These are phyloP conservation scores for Pterobdella sp. DNA, from an alignment of 2,888 invertebrate genomes.

Conservation along the genomic window DNA sequence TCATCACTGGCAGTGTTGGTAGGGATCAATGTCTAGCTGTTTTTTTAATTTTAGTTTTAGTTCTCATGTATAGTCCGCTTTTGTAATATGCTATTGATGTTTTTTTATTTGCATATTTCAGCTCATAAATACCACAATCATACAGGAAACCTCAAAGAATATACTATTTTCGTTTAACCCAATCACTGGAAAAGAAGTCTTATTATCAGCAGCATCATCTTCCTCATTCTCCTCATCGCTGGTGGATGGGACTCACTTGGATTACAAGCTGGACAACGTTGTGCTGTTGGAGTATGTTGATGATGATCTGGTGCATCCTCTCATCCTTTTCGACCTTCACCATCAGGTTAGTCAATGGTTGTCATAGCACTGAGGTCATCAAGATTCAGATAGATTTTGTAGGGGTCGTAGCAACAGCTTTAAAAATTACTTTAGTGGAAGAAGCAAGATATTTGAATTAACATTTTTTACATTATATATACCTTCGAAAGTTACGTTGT, in stretches of 20 bases:
- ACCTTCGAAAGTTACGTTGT: too few relatives aligned
- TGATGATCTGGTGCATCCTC: constrained; percentile 65
- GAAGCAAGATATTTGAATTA: too few relatives aligned
- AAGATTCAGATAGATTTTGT: too few relatives aligned
- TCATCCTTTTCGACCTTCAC: constrained; percentile 60
- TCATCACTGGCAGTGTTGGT: neutral
- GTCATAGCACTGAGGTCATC: too few relatives aligned
- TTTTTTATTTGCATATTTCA: too few relatives aligned
- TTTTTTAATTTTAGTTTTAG: neutral
- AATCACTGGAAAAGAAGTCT: constrained; percentile 65
- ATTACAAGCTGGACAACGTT: constrained; percentile 65
- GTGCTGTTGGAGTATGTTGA: constrained; percentile 62
- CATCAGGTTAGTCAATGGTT: constrained; percentile 35
- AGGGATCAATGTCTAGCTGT: neutral
- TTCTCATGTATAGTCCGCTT: neutral
- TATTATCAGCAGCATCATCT: constrained; percentile 25
- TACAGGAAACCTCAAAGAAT: constrained; percentile 41
- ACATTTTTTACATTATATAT: too few relatives aligned
- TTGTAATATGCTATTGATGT: too few relatives aligned
- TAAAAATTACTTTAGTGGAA: too few relatives aligned
- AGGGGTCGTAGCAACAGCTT: too few relatives aligned
- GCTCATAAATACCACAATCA: too few relatives aligned
- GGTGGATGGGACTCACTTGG: constrained; percentile 39
- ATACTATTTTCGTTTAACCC: constrained; percentile 77
- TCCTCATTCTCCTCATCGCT: constrained; percentile 1